These are phyloP conservation scores for Rhopilema esculentum DNA, from an alignment of 30 jellyfish, hydroid and myxozoan species.

Conservation along the genomic window DNA sequence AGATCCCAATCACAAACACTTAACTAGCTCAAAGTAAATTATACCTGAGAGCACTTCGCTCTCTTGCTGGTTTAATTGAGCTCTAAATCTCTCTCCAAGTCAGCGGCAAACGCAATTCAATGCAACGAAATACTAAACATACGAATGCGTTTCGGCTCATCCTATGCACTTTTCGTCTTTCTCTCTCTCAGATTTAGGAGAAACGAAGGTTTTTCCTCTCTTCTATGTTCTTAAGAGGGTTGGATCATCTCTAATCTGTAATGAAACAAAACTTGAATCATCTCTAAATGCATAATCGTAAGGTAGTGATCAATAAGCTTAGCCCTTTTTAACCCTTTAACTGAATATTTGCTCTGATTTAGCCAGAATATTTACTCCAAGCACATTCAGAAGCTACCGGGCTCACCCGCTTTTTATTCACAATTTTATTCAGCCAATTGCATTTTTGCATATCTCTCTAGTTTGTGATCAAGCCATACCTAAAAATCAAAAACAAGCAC, in stretches of 20 bases:
- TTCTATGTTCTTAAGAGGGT: constrained; percentile 48
- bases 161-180: constrained; percentile 37
- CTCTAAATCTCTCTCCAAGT: constrained; percentile 5
- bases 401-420: constrained; percentile 6
- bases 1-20: constrained; percentile 42
- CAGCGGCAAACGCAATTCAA: constrained; percentile 28
- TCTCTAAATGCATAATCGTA: constrained; percentile 56
- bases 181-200: constrained; percentile 44
- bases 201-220: constrained; percentile 58
- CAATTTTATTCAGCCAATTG: neutral
- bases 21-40: constrained; percentile 11
- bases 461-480: neutral
- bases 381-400: constrained; percentile 39
- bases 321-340: constrained; percentile 65
- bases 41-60: constrained; percentile 33
- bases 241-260: constrained; percentile 51
- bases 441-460: neutral
- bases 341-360: constrained; percentile 34
- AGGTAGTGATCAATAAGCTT: constrained; percentile 41
- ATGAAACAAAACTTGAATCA: constrained; percentile 51
- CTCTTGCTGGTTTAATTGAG: constrained; percentile 24
- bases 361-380: constrained; percentile 22
- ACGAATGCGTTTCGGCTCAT: constrained; percentile 46
- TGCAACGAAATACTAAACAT: neutral
- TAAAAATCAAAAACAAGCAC: neutral